Base-by-base conservation (phyloP, 2,888 invertebrate genomes). In the Euplexia lucipara region DNA sequence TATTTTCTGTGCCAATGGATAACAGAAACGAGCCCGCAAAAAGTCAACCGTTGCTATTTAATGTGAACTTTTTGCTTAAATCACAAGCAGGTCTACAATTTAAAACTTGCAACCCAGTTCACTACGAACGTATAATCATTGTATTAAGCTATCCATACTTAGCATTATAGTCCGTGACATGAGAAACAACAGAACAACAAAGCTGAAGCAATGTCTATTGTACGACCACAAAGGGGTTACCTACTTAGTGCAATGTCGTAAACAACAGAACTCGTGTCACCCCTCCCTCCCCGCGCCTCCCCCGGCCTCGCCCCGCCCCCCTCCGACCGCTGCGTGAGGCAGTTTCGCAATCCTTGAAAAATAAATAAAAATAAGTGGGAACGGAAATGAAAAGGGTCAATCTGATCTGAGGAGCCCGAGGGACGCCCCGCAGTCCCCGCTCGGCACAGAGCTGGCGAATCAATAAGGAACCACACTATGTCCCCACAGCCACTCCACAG, bases 351-450 rank as follows among this genome's bases (percentile, higher is more conserved):
- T 80, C 85, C 84, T 78, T 75, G 74, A 75, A 82, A 84, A 81
- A 85, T 83, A 86, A 86, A 89, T 86, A 88, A 84, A 84, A 88
- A 84, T 86, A 83, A 85, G 82, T 75, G 74, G 75, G 74, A 82
- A 64, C 83, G 87, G 84, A 85, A 86, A 83, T 85, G 84, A 86
- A 86, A 88, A 87, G 91, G 90, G 90, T 88, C 89, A 85, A 88
- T 85, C 77, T 79, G 84, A 86, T 85, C 80, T 82, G 69, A 66
- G 70, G 71, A 72, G 73, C 71, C 69, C 68, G 57, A 64, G 77
- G 75, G 78, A 82, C 66, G 75, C 83, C 80, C 75, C 71, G 62
- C 74, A 58, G 63, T 8, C 34, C 41, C 53, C 52, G 51, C 41
- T 47, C 35, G 48, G 18, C 45, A 20, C 70, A 34, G 22, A 47